Evolutionary conservation across 2,113 vertebrate species (phyloP), one percentile per base, ranked within the genome.

Genomic region (Sprattus sprattus): DNA sequence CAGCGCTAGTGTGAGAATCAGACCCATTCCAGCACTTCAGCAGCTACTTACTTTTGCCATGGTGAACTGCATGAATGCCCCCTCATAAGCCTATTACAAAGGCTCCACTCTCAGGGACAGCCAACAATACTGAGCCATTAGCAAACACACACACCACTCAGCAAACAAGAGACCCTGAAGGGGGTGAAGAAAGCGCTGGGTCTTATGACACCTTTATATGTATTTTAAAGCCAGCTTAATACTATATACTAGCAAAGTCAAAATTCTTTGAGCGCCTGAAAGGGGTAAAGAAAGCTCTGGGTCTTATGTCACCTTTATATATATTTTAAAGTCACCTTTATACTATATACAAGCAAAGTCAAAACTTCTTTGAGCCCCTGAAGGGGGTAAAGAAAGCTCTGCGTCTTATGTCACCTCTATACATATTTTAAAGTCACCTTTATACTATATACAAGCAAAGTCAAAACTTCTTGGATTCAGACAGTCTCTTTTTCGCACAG

Each of bases 21-120:
- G 82, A 84, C 84, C 89, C 54, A 88, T 89, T 89, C 89, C 88
- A 83, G 84, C 57, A 85, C 81, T 71, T 83, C 85, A 88, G 85
- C 67, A 45, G 67, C 60, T 82, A 46, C 86, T 89, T 88, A 87
- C 85, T 84, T 88, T 89, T 82, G 84, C 75, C 57, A 20, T 50
- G 7, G 78, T 82, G 85, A 84, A 85, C 80, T 88, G 85, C 82
- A 71, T 83, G 52, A 86, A 84, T 82, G 83, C 88, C 57, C 84
- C 84, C 81, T 22, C 47, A 78, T 85, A 60, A 60, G 54, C 54
- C 54, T 60, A 60, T 60, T 60, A 60, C 54, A 60, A 60, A 22
- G 54, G 18, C 54, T 20, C 18, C 54, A 20, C 52, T 71, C 85
- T 47, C 54, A 71, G n/a, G 45, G 81, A 60, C 25, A 22, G 32